Evolutionary conservation across 2,797 vertebrate species (phyloP), one percentile per base, ranked within the genome.

Genomic region (Cygnus olor): DNA sequence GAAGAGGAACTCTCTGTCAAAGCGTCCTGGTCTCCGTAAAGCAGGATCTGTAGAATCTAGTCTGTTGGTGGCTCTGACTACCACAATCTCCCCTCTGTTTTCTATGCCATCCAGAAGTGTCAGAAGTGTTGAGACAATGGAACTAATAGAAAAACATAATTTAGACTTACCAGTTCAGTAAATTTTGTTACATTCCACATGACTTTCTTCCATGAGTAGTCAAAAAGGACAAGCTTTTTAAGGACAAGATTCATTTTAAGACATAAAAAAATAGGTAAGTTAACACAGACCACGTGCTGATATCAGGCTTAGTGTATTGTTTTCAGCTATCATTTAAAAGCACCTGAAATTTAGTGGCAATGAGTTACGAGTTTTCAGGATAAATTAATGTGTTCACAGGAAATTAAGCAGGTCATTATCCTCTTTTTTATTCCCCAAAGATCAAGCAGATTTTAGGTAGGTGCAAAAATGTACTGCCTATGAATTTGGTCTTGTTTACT

Each of bases 21-120:
- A 98, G 58, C 98, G 98, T 5, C 98, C 98, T 0, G 98, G 98
- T 77, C 98, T 97, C 65, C 98, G 96, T 72, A 98, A 96, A 77
- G 98, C 98, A 36, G 98, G 98, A 89, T 98, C 98, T 92, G 98
- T 96, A 11, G 98, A 97, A 95, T 98, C 98, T 77, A 98, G 82
- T 58, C 98, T 98, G 88, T 98, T 98, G 83, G 98, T 98, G 47
- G 98, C 98, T 74, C 98, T 98, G 4, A 98, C 98, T 10, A 98
- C 98, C 38, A 98, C 98, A 64, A 98, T 95, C 90, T 98, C 98
- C 86, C 98, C 98, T 96, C 98, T 97, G 94, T 94, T 97, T 78
- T 97, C 97, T 87, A 98, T 95, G 64, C 98, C 98, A 96, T 98
- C 98, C 98, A 98, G 98, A 79, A 98, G 97, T n/a, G 98, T 97